Conservation (phyloP, 2,888 invertebrate species). For the Lissonota sp. region DNA sequence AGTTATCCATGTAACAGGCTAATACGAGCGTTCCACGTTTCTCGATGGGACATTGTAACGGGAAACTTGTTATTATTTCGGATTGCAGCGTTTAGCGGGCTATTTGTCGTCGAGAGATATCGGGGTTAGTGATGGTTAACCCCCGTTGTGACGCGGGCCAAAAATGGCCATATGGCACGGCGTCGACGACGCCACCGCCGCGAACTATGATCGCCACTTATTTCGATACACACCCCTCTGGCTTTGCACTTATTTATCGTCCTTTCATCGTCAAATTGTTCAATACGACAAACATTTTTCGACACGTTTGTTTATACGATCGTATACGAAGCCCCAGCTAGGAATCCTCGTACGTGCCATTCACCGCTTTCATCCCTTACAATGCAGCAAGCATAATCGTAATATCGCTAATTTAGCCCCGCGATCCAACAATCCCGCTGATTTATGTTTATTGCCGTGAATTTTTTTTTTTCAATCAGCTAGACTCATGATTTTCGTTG, state of each 20-base stretch:
- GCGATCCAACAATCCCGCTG: slow-evolving; percentile 51
- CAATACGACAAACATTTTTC: background rate
- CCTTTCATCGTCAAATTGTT: slow-evolving; percentile 41
- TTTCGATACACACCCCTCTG: background rate
- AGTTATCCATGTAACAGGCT: background rate
- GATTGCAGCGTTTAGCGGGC: slow-evolving; percentile 74
- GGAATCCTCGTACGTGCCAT: no score
- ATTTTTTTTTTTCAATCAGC: slow-evolving; percentile 59
- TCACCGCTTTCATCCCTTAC: no score
- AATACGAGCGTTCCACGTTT: slow-evolving; percentile 29
- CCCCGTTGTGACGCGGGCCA: slow-evolving; percentile 70
- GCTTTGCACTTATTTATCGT: background rate
- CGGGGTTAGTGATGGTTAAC: slow-evolving; percentile 72
- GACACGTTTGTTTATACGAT: no score
- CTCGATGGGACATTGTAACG: slow-evolving; percentile 44
- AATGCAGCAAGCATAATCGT: slow-evolving; percentile 13
- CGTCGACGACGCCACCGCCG: background rate
- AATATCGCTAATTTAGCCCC: slow-evolving; percentile 56
- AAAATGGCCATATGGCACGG: slow-evolving; percentile 75
- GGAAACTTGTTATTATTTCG: slow-evolving; percentile 73
- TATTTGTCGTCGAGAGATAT: slow-evolving; percentile 70
- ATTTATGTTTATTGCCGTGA: slow-evolving; percentile 67
- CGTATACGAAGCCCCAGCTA: no score
- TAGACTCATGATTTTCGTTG: slow-evolving; percentile 18
- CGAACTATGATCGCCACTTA: background rate